These are phyloP conservation scores for Propsilocerus akamusi DNA, from an alignment of 1,140 invertebrate genomes.

Conservation along the genomic window DNA sequence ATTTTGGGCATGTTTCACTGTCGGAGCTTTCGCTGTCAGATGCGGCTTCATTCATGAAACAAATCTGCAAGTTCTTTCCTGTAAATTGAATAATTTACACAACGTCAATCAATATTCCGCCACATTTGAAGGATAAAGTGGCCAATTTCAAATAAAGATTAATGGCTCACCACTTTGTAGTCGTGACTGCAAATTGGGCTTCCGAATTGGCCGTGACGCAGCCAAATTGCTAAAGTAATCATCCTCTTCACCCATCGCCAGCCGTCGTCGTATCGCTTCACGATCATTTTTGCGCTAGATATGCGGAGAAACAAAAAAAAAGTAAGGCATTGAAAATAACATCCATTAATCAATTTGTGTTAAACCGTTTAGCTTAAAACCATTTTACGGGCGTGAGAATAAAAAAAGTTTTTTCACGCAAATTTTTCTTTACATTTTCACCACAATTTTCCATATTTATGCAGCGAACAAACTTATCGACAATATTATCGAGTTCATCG, in stretches of 20 bases:
- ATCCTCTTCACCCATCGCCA: constrained; percentile 76
- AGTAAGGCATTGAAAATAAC: constrained; percentile 9
- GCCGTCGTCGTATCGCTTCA: constrained; percentile 72
- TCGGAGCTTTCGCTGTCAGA: constrained; percentile 66
- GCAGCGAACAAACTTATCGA: constrained; percentile 45
- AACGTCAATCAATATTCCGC: constrained; percentile 10
- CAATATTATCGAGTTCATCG: constrained; percentile 27
- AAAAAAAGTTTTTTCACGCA: constrained; percentile 6
- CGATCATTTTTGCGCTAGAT: constrained; percentile 79
- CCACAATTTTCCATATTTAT: constrained; percentile 28
- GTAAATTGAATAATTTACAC: constrained; percentile 24
- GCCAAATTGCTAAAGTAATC: constrained; percentile 34
- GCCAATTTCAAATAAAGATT: constrained; percentile 5
- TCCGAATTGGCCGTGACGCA: constrained; percentile 43
- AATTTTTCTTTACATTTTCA: constrained; percentile 8
- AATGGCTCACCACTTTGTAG: constrained; percentile 55
- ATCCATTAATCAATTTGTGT: constrained; percentile 5
- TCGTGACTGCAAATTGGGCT: constrained; percentile 71
- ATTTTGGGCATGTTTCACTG: constrained; percentile 29
- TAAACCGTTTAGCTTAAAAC: too few relatives aligned
- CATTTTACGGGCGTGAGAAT: not conserved
- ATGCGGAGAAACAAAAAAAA: constrained; percentile 26
- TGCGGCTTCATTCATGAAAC: constrained; percentile 85
- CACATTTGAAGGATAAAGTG: constrained; percentile 8
- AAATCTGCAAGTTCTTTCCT: constrained; percentile 87